Conservation (phyloP, 2,113 vertebrate genomes). For the Antennarius striatus region DNA sequence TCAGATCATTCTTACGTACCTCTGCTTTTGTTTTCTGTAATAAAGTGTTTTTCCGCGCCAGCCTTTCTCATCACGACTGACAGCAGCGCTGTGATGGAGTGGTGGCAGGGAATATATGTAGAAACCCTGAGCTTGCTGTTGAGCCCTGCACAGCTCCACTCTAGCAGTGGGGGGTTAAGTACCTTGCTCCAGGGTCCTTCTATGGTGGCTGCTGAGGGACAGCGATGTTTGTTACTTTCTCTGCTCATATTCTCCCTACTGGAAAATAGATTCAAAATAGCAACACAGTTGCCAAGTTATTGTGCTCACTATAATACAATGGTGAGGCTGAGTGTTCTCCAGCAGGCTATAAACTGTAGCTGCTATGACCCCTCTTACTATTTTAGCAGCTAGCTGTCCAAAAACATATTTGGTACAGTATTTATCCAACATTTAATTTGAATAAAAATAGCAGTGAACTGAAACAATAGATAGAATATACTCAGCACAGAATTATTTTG, state of each 20-base stretch:
- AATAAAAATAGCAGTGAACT: neutral
- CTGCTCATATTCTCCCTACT: conserved; percentile 40
- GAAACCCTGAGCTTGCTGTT: conserved; percentile 59
- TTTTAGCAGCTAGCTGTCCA: neutral
- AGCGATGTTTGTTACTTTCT: conserved; percentile 55
- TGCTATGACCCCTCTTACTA: neutral
- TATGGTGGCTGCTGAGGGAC: conserved; percentile 61
- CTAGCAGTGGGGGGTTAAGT: conserved; percentile 70
- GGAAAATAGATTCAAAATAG: conserved; percentile 51
- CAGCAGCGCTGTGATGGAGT: conserved; percentile 50
- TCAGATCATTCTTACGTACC: conserved; percentile 3
- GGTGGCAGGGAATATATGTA: conserved; percentile 37
- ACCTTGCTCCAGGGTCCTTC: conserved; percentile 64
- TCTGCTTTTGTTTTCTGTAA: conserved; percentile 7
- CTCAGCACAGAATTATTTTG: neutral
- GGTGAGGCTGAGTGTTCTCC: conserved; percentile 16
- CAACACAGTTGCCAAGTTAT: conserved; percentile 56
- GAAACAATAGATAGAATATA: neutral
- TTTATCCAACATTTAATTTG: too few relatives aligned
- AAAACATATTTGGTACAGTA: too few relatives aligned
- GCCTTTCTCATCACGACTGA: conserved; percentile 43
- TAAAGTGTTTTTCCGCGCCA: conserved; percentile 6
- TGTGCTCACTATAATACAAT: conserved; percentile 28
- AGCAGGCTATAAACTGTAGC: neutral
- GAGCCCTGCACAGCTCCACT: conserved; percentile 63